Conservation (phyloP, 2,888 invertebrate genomes). For the Dasysyrphus tricinctus region DNA sequence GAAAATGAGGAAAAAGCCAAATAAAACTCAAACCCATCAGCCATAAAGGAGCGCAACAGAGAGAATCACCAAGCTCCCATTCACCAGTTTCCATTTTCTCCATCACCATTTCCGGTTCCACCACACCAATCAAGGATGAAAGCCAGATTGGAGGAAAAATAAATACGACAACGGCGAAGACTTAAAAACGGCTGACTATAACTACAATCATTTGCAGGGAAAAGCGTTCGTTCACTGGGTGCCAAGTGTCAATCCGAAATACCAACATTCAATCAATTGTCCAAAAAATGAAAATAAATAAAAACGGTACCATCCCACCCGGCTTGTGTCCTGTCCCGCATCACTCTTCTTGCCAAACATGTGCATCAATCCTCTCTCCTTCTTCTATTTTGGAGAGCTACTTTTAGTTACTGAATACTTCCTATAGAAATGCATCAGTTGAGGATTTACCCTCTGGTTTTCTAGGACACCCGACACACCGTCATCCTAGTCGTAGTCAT, state of each 20-base stretch:
- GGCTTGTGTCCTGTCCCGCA: background rate
- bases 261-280: conserved; percentile 75
- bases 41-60: conserved; percentile 70
- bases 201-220: conserved; percentile 58
- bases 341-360: background rate
- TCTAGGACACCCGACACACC: conserved; percentile 69
- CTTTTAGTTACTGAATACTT: conserved; percentile 59
- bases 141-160: conserved; percentile 69
- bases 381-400: conserved; percentile 1
- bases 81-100: background rate
- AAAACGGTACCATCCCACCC: conserved; percentile 4
- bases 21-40: conserved; percentile 52
- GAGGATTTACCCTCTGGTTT: conserved; percentile 66
- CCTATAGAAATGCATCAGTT: conserved; percentile 58
- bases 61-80: conserved; percentile 49
- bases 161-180: conserved; percentile 62
- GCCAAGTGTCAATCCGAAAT: conserved; percentile 75
- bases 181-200: conserved; percentile 75
- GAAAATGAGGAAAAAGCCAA: conserved; percentile 52
- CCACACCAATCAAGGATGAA: conserved; percentile 68
- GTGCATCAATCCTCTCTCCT: background rate
- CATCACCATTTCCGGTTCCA: conserved; percentile 7
- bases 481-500: conserved; percentile 10
- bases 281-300: conserved; percentile 70
- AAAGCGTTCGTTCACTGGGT: conserved; percentile 60